Evolutionary conservation across 2,797 vertebrate genomes (phyloP).

Genomic region (Characodon lateralis): DNA sequence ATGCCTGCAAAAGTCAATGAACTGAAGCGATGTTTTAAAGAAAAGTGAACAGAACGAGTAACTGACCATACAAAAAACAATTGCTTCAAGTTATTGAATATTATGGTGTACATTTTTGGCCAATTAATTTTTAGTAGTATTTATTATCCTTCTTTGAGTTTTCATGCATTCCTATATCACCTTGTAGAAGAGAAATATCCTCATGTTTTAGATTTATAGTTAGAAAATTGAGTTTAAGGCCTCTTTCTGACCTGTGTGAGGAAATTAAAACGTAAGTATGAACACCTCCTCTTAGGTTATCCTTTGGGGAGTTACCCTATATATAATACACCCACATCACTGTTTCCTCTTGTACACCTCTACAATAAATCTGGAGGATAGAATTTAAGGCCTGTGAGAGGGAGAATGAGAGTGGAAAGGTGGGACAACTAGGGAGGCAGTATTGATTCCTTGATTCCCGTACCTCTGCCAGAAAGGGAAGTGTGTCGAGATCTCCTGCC

Average conservation of each 20-base stretch:
- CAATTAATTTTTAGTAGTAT: background rate
- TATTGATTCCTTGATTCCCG: constrained; percentile 83
- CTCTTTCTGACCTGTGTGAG: constrained; percentile 45
- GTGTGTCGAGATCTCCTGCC: constrained; percentile 80
- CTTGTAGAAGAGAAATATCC: constrained; percentile 5
- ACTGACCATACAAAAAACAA: background rate
- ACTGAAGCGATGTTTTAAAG: background rate
- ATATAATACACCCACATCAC: constrained; percentile 62
- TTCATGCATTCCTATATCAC: constrained; percentile 18
- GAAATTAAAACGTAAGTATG: constrained; percentile 50
- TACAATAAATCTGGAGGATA: constrained; percentile 70
- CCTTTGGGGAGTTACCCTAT: constrained; percentile 70
- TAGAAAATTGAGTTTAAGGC: constrained; percentile 13
- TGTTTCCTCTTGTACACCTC: constrained; percentile 56
- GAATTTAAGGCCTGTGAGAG: constrained; percentile 39
- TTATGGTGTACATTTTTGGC: background rate
- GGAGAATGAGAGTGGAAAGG: constrained; percentile 50
- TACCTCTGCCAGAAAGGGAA: constrained; percentile 78
- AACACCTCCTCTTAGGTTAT: constrained; percentile 58
- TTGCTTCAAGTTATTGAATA: background rate
- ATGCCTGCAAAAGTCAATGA: background rate
- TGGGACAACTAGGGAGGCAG: constrained; percentile 56
- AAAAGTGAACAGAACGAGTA: too few relatives aligned
- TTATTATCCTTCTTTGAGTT: background rate
- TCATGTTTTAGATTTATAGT: constrained; percentile 26